Conservation (phyloP, 2,888 invertebrate species). For the Erynnis tages region DNA sequence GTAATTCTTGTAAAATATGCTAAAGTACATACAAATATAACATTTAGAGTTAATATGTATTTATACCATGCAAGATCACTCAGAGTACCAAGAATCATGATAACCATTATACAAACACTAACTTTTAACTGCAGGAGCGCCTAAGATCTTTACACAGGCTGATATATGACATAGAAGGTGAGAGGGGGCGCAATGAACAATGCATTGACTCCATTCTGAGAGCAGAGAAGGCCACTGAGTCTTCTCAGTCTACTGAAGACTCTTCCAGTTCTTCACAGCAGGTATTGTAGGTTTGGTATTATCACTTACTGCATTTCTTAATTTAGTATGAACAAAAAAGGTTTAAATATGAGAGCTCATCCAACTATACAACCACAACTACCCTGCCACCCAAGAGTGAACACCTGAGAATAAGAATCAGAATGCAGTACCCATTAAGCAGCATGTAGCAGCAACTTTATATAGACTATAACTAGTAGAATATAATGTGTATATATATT, state of each 20-base stretch:
- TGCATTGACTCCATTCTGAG: slow-evolving; percentile 90
- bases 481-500: no score
- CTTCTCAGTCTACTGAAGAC: slow-evolving; percentile 63
- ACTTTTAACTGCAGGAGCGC: slow-evolving; percentile 86
- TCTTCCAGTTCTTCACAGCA: slow-evolving; percentile 71
- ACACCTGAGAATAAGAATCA: no score
- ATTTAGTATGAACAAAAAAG: no score
- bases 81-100: background rate
- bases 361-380: no score
- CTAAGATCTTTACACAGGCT: slow-evolving; percentile 88
- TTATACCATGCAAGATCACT: background rate
- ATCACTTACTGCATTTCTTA: no score
- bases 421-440: no score
- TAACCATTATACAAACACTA: background rate
- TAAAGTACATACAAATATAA: no score
- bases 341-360: no score
- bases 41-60: background rate
- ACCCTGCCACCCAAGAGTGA: no score
- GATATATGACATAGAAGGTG: slow-evolving; percentile 91
- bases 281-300: no score
- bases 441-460: no score
- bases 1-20: background rate
- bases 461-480: no score
- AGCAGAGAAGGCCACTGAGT: slow-evolving; percentile 81
- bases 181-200: slow-evolving; percentile 89